phyloP scores from a whole-genome alignment of 2,113 vertebrate species.

The Dicaeum eximium region DNA sequence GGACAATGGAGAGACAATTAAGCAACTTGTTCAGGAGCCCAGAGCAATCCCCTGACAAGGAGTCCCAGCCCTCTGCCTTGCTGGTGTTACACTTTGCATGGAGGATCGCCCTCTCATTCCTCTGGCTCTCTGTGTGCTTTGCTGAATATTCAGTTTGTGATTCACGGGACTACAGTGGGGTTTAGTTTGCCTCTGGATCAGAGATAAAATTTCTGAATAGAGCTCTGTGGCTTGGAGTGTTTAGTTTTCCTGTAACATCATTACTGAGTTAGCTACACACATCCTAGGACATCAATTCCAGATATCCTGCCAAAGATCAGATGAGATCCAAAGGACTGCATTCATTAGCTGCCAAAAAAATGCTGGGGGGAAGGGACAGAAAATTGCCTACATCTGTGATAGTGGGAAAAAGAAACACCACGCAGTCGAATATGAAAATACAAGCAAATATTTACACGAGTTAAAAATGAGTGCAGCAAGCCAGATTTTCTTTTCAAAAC shows the following conservation, averaged over 20 bases:
- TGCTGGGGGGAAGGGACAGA: conserved; percentile 26
- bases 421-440: conserved; percentile 41
- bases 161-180: not conserved
- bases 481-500: conserved; percentile 19
- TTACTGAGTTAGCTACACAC: conserved; percentile 47
- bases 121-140: not conserved
- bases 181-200: conserved; percentile 44
- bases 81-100: not conserved
- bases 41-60: not conserved
- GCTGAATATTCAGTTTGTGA: conserved; percentile 16
- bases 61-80: not conserved
- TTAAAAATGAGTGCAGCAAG: conserved; percentile 9
- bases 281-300: conserved; percentile 52
- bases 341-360: conserved; percentile 50
- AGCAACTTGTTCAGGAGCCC: not conserved
- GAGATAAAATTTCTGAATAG: conserved; percentile 36
- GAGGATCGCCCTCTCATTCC: not conserved
- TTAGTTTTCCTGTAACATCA: conserved; percentile 51
- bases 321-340: conserved; percentile 53
- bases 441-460: conserved; percentile 41
- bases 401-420: conserved; percentile 8
- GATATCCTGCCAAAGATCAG: conserved; percentile 54
- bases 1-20: not conserved
- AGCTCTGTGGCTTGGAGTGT: conserved; percentile 34
- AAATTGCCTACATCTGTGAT: conserved; percentile 49